Conservation (phyloP, 2,888 invertebrate species). For the Desoria tigrina region DNA sequence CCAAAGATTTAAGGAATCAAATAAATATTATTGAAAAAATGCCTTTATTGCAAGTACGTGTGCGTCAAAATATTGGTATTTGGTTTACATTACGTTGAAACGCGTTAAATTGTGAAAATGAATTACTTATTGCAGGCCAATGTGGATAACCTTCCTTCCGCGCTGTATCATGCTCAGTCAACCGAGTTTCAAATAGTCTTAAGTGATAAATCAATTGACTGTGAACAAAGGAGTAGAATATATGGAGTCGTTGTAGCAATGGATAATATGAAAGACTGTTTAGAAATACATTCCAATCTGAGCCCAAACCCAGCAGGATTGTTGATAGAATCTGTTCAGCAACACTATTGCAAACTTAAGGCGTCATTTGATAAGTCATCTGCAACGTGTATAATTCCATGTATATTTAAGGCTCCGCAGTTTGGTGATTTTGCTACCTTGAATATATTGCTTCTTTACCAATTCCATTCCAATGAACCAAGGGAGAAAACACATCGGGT, state of each 20-base stretch:
- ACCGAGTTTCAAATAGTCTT: conserved; percentile 41
- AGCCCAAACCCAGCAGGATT: too few species aligned
- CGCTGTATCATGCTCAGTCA: conserved; percentile 41
- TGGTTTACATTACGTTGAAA: too few species aligned
- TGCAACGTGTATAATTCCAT: conserved; percentile 32
- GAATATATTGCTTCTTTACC: conserved; percentile 43
- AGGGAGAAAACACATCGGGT: conserved; percentile 12
- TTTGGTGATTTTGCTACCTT: conserved; percentile 36
- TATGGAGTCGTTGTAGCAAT: conserved; percentile 37
- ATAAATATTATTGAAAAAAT: conserved; percentile 76
- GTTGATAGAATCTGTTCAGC: background rate
- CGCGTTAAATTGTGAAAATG: background rate
- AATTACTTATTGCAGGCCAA: conserved; percentile 33
- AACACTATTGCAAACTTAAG: conserved; percentile 20
- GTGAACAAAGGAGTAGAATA: conserved; percentile 22
- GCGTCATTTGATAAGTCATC: conserved; percentile 1
- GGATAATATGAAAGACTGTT: conserved; percentile 37
- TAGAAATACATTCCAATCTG: conserved; percentile 25
- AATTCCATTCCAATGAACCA: conserved; percentile 23
- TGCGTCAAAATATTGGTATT: too few species aligned
- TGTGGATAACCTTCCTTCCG: conserved; percentile 34
- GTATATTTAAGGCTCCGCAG: conserved; percentile 42
- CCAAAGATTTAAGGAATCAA: conserved; percentile 69
- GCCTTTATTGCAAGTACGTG: conserved; percentile 74
- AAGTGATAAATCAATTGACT: conserved; percentile 31